Evolutionary conservation across 2,888 invertebrate species (phyloP).

Genomic region (Azorinus chamasolen): DNA sequence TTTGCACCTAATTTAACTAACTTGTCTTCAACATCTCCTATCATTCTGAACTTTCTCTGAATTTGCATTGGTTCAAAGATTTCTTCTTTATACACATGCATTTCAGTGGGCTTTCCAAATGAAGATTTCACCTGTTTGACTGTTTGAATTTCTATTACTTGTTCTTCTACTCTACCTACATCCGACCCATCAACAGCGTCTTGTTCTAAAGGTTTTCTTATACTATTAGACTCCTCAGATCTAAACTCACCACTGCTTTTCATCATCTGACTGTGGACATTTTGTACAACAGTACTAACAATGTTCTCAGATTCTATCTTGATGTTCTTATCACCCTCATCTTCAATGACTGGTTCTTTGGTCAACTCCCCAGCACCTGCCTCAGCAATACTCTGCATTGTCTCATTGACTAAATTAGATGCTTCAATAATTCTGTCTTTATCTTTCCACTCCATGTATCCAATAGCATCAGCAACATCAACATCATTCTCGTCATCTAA

Average conservation of each 20-base stretch:
- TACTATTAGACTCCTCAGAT: conserved; percentile 19
- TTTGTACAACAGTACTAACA: too few relatives aligned
- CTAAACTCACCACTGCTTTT: not conserved
- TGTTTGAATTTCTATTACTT: conserved; percentile 5
- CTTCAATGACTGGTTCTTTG: not conserved
- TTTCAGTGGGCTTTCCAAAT: not conserved
- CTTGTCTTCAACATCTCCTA: conserved; percentile 66
- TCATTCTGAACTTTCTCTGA: conserved; percentile 77
- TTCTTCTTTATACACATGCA: not conserved
- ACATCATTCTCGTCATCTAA: not conserved
- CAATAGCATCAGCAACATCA: conserved; percentile 47
- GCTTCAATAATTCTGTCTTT: conserved; percentile 3
- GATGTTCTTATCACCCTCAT: not conserved
- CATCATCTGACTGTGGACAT: not conserved
- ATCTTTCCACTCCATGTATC: conserved; percentile 48
- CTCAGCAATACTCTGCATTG: not conserved
- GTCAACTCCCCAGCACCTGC: too few relatives aligned
- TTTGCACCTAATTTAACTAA: conserved; percentile 74
- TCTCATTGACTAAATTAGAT: too few relatives aligned
- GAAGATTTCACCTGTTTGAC: conserved; percentile 4
- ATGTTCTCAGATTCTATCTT: too few relatives aligned
- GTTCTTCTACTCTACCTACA: not conserved
- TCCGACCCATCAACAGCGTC: not conserved
- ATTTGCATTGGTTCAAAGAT: conserved; percentile 69
- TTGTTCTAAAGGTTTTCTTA: conserved; percentile 3